Base-by-base conservation (phyloP, 2,797 vertebrate species). In the Tapera naevia region DNA sequence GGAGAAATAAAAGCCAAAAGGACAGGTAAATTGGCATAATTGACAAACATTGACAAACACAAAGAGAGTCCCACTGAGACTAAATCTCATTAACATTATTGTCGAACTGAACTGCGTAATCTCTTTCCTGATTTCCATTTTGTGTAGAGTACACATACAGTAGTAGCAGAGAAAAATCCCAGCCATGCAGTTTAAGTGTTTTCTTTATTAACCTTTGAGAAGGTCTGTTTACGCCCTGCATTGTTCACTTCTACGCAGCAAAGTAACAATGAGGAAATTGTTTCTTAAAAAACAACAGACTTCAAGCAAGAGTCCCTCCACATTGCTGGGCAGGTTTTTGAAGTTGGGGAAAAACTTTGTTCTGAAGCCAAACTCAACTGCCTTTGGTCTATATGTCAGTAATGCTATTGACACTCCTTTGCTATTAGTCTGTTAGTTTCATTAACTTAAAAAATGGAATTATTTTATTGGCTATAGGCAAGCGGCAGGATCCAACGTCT, bases 1-100 rank as follows among this genome's bases (percentile, higher is more conserved):
- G 60, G 93, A 96, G 91, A 93, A 90, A 91, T 71, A 61, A 76
- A 95, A 94, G 84, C 33, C 86, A 85, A 86, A 88, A 92, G 93
- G 91, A 83, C 91, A 94, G 85, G 88, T 92, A 76, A 91, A 79
- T 79, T 60, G 79, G 18, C 48, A 41, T 80, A 91, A 93, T 16
- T 85, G 81, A 95, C 89, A 58, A 57, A 81, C 51, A 65, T 16
- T 66, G 65, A 53, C 48, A 91, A 79, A 86, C 73, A 81, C 16
- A 1, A 1, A 58, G 81, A 87, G 80, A 83, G 51, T 35, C 62
- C 64, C n/a, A 28, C 43, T 45, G 94, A 81, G 81, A 74, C 50
- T 14, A 70, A 86, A 95, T 75, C 65, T 90, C 80, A 81, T 94
- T 88, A 76, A 93, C 32, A 9, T 5, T 41, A 62, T 41, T 91